Percentiles rank a stretch among this genome's conserved stretches.
phyloP scores from a whole-genome alignment of 2,797 vertebrate genomes.

The Gymnoscopelus microlampas region DNA sequence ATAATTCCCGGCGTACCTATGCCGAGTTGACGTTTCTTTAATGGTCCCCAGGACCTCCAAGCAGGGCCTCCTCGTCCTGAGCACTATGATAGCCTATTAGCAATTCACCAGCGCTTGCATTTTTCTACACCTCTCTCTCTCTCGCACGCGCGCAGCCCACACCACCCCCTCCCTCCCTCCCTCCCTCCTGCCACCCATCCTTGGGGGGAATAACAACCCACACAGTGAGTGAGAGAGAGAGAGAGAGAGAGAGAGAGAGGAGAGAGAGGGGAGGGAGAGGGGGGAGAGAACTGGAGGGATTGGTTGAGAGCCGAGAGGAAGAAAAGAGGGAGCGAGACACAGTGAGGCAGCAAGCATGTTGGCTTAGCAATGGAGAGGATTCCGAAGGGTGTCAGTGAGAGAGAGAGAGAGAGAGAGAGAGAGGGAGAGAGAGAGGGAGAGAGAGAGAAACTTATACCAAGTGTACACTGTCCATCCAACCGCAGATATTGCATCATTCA shows the following conservation, averaged over 20 bases:
- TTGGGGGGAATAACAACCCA: constrained; percentile 44
- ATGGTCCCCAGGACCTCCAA: constrained; percentile 80
- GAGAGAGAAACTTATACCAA: constrained; percentile 24
- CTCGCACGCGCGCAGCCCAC: constrained; percentile 18
- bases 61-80: constrained; percentile 75
- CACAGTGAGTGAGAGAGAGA: constrained; percentile 16
- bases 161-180: background rate
- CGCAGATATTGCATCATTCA: too few relatives aligned
- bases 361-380: constrained; percentile 53
- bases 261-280: constrained; percentile 7
- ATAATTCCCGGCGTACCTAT: constrained; percentile 85
- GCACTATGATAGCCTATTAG: constrained; percentile 85
- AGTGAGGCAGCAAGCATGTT: constrained; percentile 53
- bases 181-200: constrained; percentile 45
- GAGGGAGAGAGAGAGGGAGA: constrained; percentile 31
- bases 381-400: constrained; percentile 53
- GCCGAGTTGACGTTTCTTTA: constrained; percentile 85
- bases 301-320: constrained; percentile 41
- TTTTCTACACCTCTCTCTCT: constrained; percentile 65
- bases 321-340: constrained; percentile 45
- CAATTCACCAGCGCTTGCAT: constrained; percentile 83
- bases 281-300: constrained; percentile 27
- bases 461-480: background rate
- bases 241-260: constrained; percentile 39
- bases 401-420: constrained; percentile 40